Evolutionary conservation across 2,888 invertebrate genomes (phyloP), one percentile per base, ranked within the genome.

Genomic region (Meteorus colon): DNA sequence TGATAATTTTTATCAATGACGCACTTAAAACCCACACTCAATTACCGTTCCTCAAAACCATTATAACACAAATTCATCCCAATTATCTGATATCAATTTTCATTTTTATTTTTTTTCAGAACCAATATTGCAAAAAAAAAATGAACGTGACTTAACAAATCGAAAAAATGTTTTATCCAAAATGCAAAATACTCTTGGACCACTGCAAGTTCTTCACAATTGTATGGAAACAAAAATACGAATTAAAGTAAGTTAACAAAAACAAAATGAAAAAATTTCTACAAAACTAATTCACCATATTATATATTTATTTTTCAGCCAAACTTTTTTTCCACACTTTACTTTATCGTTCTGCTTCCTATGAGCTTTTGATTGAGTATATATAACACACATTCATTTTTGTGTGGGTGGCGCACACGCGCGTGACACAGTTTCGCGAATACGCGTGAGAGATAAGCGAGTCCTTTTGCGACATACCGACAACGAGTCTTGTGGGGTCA

Each of bases 221-320:
- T 94, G 92, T 83, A 92, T 93, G 84, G 93, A 94, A 79, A 90
- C 91, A 67, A 90, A 91, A 79, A 89, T 91, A 1, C 90, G 92
- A 85, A 90, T 94, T 29, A 94, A 94, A 93, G 94, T 94, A 91
- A 88, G 86, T 48, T 31, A 27, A 34, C 59, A 63, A 14, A 69
- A 45, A 75, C 70, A 69, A 81, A 24, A 34, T 8, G 31, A 19
- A 34, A 29, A 34, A 59, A 31, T 55, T 59, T 34, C n/a, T 59
- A 19, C 5, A 10, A 34, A 19, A 55, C n/a, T 48, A 16, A n/a
- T 48, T n/a, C n/a, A 4, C n/a, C n/a, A n/a, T n/a, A n/a, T 48
- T n/a, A 16, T 48, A n/a, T 48, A 24, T 24, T 55, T 16, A n/a
- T 48, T n/a, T 48, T 48, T 48, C n/a, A n/a, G 16, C 14, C n/a